These are phyloP conservation scores for Sparus aurata DNA, from an alignment of 2,797 vertebrate species.

Conservation along the genomic window DNA sequence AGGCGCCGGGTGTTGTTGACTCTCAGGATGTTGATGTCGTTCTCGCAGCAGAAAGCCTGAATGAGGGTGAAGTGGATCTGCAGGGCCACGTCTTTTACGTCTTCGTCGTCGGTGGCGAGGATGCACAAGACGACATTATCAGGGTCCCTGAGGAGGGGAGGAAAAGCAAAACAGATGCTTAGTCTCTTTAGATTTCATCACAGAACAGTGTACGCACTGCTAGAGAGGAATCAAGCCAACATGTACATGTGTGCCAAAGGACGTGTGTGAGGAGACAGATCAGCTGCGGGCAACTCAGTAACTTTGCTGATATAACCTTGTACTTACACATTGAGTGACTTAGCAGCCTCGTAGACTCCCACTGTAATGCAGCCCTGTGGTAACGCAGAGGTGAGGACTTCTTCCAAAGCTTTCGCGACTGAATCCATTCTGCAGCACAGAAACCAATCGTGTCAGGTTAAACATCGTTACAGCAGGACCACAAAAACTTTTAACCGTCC, in stretches of 20 bases:
- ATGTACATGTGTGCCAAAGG: background rate
- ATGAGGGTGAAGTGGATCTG: constrained; percentile 99
- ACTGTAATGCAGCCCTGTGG: constrained; percentile 90
- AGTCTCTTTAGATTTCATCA: background rate
- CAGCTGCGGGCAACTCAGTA: too few relatives aligned
- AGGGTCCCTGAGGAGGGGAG: constrained; percentile 86
- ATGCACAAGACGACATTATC: constrained; percentile 95
- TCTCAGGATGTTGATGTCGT: constrained; percentile 95
- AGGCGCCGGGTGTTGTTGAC: constrained; percentile 92
- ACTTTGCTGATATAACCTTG: background rate
- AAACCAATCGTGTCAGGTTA: background rate
- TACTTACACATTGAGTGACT: constrained; percentile 93
- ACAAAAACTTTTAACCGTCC: background rate
- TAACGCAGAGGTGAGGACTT: constrained; percentile 89
- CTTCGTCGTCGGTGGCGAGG: constrained; percentile 92
- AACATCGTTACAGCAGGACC: background rate
- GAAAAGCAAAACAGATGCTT: background rate
- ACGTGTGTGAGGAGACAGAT: background rate
- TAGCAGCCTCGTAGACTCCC: constrained; percentile 93
- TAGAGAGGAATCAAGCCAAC: background rate
- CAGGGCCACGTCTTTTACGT: constrained; percentile 92
- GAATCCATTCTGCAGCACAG: constrained; percentile 89
- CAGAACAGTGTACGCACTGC: background rate
- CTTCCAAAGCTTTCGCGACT: constrained; percentile 91
- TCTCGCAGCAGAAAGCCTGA: constrained; percentile 97